Evolutionary conservation across 92 coral and sea anemone species (phyloP), one percentile per base, ranked within the genome.

Genomic region (Zoanthus sociatus): DNA sequence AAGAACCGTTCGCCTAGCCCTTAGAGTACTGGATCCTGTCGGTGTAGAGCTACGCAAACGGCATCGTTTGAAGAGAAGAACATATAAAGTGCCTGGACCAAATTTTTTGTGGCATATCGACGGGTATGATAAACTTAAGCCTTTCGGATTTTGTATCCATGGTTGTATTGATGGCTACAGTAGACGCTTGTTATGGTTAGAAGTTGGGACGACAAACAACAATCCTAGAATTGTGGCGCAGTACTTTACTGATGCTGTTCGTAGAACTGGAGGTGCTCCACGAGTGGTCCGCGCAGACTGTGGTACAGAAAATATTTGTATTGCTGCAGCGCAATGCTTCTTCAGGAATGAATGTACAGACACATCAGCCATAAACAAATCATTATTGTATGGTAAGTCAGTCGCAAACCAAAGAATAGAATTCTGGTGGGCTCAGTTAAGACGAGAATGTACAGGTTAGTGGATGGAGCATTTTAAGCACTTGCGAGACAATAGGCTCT

Each of bases 1-100:
- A 26, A 70, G 60, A 37, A 58, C 82, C 71, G 83, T 85, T 78
- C 77, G 88, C 20, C 67, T 42, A 48, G 83, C 79, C 55, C 79
- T 53, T 71, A 17, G 75, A 86, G 82, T 86, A 30, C 89, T 86
- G 58, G 89, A 86, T 76, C 89, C 82, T 70, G 74, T 63, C 5
- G 60, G 89, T 20, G 83, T 86, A 30, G 79, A 86, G 16, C 63
- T 69, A 51, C 78, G 83, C 63, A 20, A 48, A 47, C 67, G 89
- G n/a, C 82, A 76, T 33, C 74, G 89, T 70, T 64, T 86, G 16
- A 60, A 60, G 68, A 60, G 68, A 60, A 60, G 16, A 60, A 60
- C 20, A 17, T 60, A 60, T 60, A 60, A 60, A 60, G 20, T 60
- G 68, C 68, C 68, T 17, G 68, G 68, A 60, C 68, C 68, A 60